Evolutionary conservation across 2,888 invertebrate species (phyloP).

Genomic region (Spatulosminthurus flaviceps): DNA sequence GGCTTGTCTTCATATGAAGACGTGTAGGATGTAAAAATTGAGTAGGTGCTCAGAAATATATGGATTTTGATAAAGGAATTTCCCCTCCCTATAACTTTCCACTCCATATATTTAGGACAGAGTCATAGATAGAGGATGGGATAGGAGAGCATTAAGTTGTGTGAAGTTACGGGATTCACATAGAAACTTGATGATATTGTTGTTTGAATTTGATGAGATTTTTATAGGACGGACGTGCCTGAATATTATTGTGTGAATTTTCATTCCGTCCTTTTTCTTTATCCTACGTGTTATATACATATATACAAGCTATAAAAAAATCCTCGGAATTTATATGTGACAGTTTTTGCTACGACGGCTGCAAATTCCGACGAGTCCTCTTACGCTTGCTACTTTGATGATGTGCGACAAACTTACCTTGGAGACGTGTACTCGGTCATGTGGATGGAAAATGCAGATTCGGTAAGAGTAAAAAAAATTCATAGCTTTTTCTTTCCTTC

Average conservation of each 20-base stretch:
- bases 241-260: constrained; percentile 18
- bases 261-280: no score
- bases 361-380: constrained; percentile 71
- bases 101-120: no score
- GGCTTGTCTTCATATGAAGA: no score
- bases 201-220: constrained; percentile 40
- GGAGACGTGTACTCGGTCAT: constrained; percentile 73
- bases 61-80: no score
- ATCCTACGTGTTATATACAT: no score
- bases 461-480: constrained; percentile 63
- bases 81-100: no score
- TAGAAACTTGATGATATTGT: constrained; percentile 26
- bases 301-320: no score
- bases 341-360: constrained; percentile 73
- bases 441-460: constrained; percentile 73
- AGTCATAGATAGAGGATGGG: no score
- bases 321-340: neutral
- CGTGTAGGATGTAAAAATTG: no score
- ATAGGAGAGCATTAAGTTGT: no score
- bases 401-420: constrained; percentile 68
- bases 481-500: neutral
- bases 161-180: no score
- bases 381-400: constrained; percentile 72
- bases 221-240: constrained; percentile 35
- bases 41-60: no score